phyloP scores from a whole-genome alignment of 2,113 vertebrate genomes.

The Rhineura floridana region DNA sequence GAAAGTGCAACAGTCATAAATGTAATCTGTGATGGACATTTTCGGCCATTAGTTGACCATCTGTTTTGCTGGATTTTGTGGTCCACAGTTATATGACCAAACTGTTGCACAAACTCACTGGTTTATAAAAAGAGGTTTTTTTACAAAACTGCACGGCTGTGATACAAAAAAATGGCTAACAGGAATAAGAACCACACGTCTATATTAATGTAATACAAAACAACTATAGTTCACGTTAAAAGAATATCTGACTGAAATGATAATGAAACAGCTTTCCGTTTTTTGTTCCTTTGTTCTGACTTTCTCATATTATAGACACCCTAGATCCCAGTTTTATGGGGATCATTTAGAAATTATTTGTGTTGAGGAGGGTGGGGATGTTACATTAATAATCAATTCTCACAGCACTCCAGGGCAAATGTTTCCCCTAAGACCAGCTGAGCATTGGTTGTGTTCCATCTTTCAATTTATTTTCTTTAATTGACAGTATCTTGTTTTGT shows the following conservation, averaged over 20 bases:
- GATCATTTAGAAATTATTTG: not conserved
- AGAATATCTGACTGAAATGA: not conserved
- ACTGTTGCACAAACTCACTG: not conserved
- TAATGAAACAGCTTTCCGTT: not conserved
- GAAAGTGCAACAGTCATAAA: not conserved
- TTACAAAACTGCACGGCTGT: not conserved
- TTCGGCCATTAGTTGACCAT: not conserved
- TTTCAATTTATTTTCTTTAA: constrained; percentile 3
- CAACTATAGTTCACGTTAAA: not conserved
- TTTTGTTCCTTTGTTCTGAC: not conserved
- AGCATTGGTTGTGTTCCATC: not conserved
- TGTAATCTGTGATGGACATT: not conserved
- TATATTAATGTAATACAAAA: not conserved
- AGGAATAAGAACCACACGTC: not conserved
- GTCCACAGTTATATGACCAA: not conserved
- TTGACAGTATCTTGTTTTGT: constrained; percentile 16
- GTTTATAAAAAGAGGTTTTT: not conserved
- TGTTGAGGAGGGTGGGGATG: not conserved
- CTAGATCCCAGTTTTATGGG: not conserved
- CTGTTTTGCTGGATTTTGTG: not conserved
- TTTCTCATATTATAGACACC: not conserved
- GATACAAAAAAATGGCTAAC: not conserved
- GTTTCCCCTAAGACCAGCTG: not conserved
- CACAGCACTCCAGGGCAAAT: constrained; percentile 15
- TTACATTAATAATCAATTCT: not conserved